Conservation (phyloP, 2,888 invertebrate genomes). For the Drosophila meridiana region DNA sequence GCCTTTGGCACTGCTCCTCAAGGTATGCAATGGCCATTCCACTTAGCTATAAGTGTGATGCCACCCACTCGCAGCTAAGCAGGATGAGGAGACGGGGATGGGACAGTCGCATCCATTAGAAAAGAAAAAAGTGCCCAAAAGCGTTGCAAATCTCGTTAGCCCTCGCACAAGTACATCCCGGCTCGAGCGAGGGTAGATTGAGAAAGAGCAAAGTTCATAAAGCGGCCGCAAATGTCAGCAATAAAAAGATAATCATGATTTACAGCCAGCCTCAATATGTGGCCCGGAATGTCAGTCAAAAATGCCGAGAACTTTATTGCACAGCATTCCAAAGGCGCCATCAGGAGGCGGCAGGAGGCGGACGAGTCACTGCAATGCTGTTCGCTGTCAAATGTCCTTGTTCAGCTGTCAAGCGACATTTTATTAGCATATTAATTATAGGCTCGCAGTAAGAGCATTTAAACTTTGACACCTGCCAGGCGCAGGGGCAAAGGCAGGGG, state of each 20-base stretch:
- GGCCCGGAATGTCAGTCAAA: constrained; percentile 60
- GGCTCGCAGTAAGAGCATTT: constrained; percentile 20
- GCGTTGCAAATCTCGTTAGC: constrained; percentile 73
- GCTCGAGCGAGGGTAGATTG: neutral
- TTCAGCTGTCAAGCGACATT: constrained; percentile 59
- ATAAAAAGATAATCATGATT: constrained; percentile 71
- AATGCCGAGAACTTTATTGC: constrained; percentile 59
- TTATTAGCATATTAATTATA: constrained; percentile 69
- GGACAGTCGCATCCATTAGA: constrained; percentile 55
- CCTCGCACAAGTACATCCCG: constrained; percentile 15
- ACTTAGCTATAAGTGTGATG: constrained; percentile 15
- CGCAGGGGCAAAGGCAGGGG: neutral
- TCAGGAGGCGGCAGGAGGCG: neutral
- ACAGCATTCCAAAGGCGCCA: constrained; percentile 37
- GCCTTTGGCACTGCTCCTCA: constrained; percentile 55
- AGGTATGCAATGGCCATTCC: constrained; percentile 53
- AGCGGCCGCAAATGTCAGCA: constrained; percentile 63
- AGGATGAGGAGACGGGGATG: neutral
- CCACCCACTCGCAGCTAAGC: constrained; percentile 11
- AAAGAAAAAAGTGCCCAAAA: constrained; percentile 36
- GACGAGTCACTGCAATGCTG: neutral
- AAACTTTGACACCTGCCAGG: constrained; percentile 57
- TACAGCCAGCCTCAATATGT: constrained; percentile 62
- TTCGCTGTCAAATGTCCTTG: constrained; percentile 55
- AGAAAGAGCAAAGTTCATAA: constrained; percentile 47